These are phyloP conservation scores for Lampris megalopsis DNA, from an alignment of 2,113 vertebrate genomes.

Conservation along the genomic window DNA sequence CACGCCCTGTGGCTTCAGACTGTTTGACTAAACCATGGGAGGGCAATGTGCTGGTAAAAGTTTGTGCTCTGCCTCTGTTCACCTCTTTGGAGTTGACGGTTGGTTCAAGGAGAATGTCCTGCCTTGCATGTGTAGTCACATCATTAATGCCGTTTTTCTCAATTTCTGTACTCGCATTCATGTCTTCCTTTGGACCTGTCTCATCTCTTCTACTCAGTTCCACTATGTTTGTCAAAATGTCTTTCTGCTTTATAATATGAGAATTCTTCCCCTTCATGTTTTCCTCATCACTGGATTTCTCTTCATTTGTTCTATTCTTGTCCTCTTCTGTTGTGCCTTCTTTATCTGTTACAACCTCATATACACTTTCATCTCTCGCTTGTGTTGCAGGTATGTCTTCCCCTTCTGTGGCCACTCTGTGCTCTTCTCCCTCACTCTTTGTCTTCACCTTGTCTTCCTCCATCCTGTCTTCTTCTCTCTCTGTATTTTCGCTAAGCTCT, in stretches of 20 bases:
- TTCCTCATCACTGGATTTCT: background rate
- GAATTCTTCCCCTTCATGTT: background rate
- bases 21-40: conserved; percentile 55
- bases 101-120: conserved; percentile 21
- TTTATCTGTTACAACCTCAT: background rate
- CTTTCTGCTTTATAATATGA: conserved; percentile 22
- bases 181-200: conserved; percentile 20
- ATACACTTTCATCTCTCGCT: conserved; percentile 21
- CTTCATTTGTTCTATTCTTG: conserved; percentile 31
- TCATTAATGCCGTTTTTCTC: conserved; percentile 47
- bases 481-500: conserved; percentile 23
- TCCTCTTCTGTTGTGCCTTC: conserved; percentile 8
- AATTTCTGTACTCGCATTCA: conserved; percentile 32
- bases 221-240: conserved; percentile 14
- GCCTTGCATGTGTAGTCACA: background rate
- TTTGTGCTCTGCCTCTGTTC: conserved; percentile 35
- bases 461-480: background rate
- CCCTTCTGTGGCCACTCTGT: background rate
- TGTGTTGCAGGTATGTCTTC: conserved; percentile 12
- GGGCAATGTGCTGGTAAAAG: conserved; percentile 28
- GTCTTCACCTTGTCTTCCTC: background rate
- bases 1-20: conserved; percentile 21
- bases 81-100: conserved; percentile 29
- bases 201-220: background rate
- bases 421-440: conserved; percentile 15